Conservation (phyloP, 1,140 invertebrate genomes). For the Bombus turneri region DNA sequence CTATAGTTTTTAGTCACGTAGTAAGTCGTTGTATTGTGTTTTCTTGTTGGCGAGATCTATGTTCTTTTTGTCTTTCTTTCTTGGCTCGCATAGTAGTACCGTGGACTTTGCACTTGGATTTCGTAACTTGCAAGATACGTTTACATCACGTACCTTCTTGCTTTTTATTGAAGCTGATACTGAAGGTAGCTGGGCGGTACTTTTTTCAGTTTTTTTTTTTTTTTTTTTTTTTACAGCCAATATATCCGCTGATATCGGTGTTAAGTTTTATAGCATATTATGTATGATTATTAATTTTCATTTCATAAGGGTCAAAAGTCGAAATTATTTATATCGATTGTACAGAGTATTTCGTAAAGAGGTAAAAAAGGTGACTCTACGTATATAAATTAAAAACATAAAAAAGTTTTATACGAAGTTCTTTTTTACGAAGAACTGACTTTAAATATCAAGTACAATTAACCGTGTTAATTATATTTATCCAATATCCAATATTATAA, state of each 20-base stretch:
- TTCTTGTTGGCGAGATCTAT: neutral
- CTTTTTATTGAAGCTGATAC: neutral
- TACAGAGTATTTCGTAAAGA: too few species aligned
- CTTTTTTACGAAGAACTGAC: too few species aligned
- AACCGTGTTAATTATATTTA: too few species aligned
- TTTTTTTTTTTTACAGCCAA: neutral
- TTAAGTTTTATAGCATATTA: neutral
- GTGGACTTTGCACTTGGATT: slow-evolving; percentile 17
- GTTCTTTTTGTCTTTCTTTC: neutral
- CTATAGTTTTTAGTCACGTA: neutral
- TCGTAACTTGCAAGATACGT: slow-evolving; percentile 15
- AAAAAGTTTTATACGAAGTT: too few species aligned
- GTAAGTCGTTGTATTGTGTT: too few species aligned
- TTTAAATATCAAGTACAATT: too few species aligned
- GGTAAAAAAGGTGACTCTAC: neutral
- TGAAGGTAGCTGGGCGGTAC: neutral
- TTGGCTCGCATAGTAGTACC: neutral
- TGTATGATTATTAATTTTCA: neutral
- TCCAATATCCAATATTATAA: neutral
- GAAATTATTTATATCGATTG: too few species aligned
- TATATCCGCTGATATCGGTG: neutral
- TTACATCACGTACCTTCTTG: neutral
- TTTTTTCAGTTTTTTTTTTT: neutral
- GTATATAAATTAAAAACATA: too few species aligned
- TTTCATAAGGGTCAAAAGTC: neutral